Evolutionary conservation across 2,888 invertebrate genomes (phyloP).

Genomic region (Hemaris fuciformis): DNA sequence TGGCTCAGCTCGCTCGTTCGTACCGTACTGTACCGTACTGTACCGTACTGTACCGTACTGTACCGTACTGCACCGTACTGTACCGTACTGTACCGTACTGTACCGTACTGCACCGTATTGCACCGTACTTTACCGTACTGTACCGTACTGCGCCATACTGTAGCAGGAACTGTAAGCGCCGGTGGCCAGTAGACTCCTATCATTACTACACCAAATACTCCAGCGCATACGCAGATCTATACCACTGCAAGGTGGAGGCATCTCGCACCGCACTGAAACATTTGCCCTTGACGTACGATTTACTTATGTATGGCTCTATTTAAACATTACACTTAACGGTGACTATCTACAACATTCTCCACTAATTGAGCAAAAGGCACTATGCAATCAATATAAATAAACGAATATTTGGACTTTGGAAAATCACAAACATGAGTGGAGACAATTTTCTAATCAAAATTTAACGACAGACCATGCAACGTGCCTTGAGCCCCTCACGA

Average conservation of each 20-base stretch:
- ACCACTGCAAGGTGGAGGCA: conserved; percentile 29
- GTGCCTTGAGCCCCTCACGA: conserved; percentile 68
- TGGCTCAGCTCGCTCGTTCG: conserved; percentile 42
- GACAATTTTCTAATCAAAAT: conserved; percentile 33
- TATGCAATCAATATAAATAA: conserved; percentile 68
- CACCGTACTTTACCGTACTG: conserved; percentile 12
- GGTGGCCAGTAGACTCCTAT: conserved; percentile 9
- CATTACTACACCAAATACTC: conserved; percentile 27
- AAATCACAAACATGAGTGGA: conserved; percentile 2
- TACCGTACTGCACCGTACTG: conserved; percentile 6
- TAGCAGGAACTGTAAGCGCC: conserved; percentile 30
- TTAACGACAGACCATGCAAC: conserved; percentile 54
- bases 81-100: conserved; percentile 24
- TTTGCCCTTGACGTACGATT: conserved; percentile 31
- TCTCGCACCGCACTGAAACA: conserved; percentile 37
- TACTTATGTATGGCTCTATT: conserved; percentile 51
- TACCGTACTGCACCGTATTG: conserved; percentile 1
- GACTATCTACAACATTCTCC: conserved; percentile 56
- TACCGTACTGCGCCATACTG: conserved; percentile 1
- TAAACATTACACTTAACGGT: conserved; percentile 54
- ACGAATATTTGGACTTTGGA: conserved; percentile 25
- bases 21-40: conserved; percentile 4
- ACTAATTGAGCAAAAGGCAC: conserved; percentile 77
- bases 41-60: conserved; percentile 24
- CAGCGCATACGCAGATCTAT: conserved; percentile 27